phyloP scores from a whole-genome alignment of 2,888 invertebrate genomes.

The Hirudinaria manillensis region DNA sequence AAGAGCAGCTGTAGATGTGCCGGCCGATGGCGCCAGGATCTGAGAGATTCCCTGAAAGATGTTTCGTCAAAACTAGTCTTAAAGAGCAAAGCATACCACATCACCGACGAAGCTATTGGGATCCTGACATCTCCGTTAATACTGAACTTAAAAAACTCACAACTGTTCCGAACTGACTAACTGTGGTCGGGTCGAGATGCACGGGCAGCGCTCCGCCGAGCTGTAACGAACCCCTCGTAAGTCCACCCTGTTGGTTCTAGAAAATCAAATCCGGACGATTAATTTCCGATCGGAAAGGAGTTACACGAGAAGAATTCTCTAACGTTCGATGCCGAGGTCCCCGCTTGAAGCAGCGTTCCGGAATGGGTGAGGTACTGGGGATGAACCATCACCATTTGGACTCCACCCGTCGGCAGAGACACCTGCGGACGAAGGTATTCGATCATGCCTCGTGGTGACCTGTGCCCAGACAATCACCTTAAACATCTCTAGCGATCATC shows the following conservation, averaged over 20 bases:
- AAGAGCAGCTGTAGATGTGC: background rate
- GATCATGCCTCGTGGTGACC: too few species aligned
- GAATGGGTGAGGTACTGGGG: slow-evolving; percentile 4
- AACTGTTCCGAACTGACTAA: background rate
- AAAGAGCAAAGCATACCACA: background rate
- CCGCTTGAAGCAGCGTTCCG: background rate
- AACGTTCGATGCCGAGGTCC: background rate
- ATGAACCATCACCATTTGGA: slow-evolving; percentile 10
- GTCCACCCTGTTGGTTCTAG: too few species aligned
- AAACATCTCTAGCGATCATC: too few species aligned
- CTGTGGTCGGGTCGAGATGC: background rate
- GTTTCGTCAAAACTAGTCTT: background rate
- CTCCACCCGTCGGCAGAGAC: background rate
- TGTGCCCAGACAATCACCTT: too few species aligned
- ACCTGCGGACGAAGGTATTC: background rate
- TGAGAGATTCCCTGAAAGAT: background rate
- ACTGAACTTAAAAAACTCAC: too few species aligned
- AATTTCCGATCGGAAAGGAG: background rate
- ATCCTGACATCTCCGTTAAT: too few species aligned
- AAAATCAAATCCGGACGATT: background rate
- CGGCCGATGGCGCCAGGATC: background rate
- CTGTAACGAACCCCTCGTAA: background rate
- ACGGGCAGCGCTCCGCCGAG: background rate
- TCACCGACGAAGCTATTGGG: too few species aligned
- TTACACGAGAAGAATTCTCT: background rate